These are phyloP conservation scores for Ichneumoninae sp. DNA, from an alignment of 2,888 invertebrate species.

Conservation along the genomic window DNA sequence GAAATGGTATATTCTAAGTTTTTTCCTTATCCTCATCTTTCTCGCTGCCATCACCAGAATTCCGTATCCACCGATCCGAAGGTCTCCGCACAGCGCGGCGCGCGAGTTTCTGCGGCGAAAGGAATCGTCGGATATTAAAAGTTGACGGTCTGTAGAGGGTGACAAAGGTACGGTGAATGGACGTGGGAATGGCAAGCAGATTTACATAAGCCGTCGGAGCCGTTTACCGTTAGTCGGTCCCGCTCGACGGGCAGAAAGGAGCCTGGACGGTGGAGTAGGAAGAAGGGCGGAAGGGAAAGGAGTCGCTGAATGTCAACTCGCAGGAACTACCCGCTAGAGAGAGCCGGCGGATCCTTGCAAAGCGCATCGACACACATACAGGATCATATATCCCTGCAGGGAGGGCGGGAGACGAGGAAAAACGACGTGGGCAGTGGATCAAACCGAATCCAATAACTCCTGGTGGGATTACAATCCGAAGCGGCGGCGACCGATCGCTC, in stretches of 20 bases:
- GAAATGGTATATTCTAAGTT: no score
- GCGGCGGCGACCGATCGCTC: constrained; percentile 73
- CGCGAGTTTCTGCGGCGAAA: constrained; percentile 10
- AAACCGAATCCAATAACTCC: constrained; percentile 82
- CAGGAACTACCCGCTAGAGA: constrained; percentile 53
- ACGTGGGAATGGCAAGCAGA: constrained; percentile 40
- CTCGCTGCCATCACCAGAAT: background rate
- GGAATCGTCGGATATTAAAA: constrained; percentile 42
- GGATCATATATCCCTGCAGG: constrained; percentile 3
- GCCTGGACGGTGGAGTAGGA: constrained; percentile 25
- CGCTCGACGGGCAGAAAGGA: constrained; percentile 4
- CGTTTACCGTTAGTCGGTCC: constrained; percentile 53
- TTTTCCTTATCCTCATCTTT: no score
- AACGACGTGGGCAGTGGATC: constrained; percentile 76
- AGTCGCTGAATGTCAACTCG: constrained; percentile 46
- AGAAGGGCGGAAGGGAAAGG: constrained; percentile 46
- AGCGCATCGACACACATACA: constrained; percentile 36
- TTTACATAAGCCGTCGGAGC: constrained; percentile 53
- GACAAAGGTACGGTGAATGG: constrained; percentile 11
- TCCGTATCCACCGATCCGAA: background rate
- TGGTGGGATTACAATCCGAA: constrained; percentile 77
- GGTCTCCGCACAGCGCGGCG: constrained; percentile 3
- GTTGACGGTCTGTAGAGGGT: constrained; percentile 9
- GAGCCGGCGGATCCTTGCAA: constrained; percentile 47
- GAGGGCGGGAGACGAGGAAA: constrained; percentile 52